Percentiles rank a stretch among this genome's conserved stretches.
phyloP scores from a whole-genome alignment of 2,888 invertebrate genomes.

The Melangyna quadrimaculata region DNA sequence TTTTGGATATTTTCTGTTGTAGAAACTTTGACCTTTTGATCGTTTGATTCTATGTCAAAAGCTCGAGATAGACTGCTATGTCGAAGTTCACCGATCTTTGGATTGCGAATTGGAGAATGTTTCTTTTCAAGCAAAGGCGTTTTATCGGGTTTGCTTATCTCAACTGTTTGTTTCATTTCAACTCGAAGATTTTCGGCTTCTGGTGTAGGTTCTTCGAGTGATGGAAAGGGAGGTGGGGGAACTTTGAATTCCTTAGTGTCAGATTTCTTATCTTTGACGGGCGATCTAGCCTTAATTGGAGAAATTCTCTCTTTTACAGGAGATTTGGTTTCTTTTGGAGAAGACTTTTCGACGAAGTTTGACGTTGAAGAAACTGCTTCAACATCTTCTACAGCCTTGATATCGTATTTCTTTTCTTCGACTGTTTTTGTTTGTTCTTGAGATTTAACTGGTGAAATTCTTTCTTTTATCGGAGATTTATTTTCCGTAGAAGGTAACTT shows the following conservation, averaged over 20 bases:
- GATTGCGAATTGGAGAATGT: constrained; percentile 23
- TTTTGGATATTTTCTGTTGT: not conserved
- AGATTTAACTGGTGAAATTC: too few relatives aligned
- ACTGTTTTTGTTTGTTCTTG: not conserved
- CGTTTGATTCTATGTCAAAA: constrained; percentile 26
- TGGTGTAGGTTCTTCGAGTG: not conserved
- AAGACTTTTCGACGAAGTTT: not conserved
- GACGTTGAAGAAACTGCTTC: not conserved
- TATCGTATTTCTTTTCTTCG: not conserved
- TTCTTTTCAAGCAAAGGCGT: not conserved
- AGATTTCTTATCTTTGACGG: not conserved
- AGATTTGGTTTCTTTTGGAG: not conserved
- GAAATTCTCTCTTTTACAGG: not conserved
- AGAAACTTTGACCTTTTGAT: not conserved
- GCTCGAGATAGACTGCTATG: constrained; percentile 45
- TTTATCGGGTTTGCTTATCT: not conserved
- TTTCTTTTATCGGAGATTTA: not conserved
- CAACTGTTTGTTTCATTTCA: not conserved
- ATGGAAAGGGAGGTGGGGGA: not conserved
- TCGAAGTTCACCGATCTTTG: constrained; percentile 55
- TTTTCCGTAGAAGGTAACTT: not conserved
- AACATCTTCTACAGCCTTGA: not conserved
- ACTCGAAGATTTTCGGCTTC: not conserved
- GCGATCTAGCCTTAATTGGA: not conserved
- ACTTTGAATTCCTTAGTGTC: not conserved